Base-by-base conservation (phyloP, 2,888 invertebrate genomes). In the Ptychoptera contaminata region DNA sequence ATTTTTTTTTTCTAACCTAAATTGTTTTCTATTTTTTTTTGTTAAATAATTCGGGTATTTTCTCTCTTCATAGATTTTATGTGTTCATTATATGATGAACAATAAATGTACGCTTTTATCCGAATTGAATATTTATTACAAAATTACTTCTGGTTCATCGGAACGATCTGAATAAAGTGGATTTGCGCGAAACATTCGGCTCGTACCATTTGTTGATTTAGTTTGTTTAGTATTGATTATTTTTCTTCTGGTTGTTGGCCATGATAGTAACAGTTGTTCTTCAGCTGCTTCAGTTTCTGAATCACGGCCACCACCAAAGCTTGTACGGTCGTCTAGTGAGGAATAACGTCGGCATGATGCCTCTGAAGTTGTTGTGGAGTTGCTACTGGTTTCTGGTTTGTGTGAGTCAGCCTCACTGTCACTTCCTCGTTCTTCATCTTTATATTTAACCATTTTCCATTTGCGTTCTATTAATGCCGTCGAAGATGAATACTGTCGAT, bases 251-350 rank as follows among this genome's bases (percentile, higher is more conserved):
- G 60, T 58, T 7, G 58, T 54, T 31, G 73, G 72, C 76, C 75
- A 76, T 16, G 72, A 70, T 38, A 76, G 65, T 36, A 75, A 61
- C 16, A 70, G 57, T 48, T 70, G 67, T 53, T 75, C 72, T 46
- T 71, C 71, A 16, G 46, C 49, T n/a, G 48, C 46, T 31, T 46
- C 51, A 9, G 46, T 40, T 58, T 44, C 59, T 11, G 58, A 44
- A 55, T 61, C 49, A 63, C 64, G 23, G 58, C 51, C 61, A 9
- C 61, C 60, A 37, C 42, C 44, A 23, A 23, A 23, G 42, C 47
- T 47, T 16, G 48, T 35, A 37, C 44, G 34, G 46, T 59, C 59
- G 44, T 68, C 67, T 44, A 67, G 50, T 14, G 61, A 61, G 50
- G 63, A 59, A 52, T 59, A 68, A n/a, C 65, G 55, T 41, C 61